Evolutionary conservation across 2,113 vertebrate species (phyloP).

Genomic region (Oreochromis tanganicae): DNA sequence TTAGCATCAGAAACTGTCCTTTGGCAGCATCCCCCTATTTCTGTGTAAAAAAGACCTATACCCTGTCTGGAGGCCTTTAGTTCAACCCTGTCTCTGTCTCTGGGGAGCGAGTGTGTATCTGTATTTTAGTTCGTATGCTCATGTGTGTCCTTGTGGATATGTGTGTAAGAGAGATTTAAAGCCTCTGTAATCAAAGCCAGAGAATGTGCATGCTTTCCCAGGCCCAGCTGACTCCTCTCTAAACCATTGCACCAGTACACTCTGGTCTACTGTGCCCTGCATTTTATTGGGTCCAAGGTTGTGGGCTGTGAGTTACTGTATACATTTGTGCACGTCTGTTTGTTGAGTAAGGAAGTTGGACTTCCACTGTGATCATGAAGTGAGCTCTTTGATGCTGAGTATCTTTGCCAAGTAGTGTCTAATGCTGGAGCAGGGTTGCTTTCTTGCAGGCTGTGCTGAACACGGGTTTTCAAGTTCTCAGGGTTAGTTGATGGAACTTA

Average conservation of each 20-base stretch:
- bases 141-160: not conserved
- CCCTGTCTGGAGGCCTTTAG: conserved; percentile 21
- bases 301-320: not conserved
- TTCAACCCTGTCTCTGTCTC: conserved; percentile 4
- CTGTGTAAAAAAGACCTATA: not conserved
- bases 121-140: not conserved
- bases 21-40: conserved; percentile 11
- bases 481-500: not conserved
- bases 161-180: conserved; percentile 47
- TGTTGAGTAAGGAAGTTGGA: not conserved
- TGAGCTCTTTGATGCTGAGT: not conserved
- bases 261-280: not conserved
- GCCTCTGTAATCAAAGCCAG: conserved; percentile 50
- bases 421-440: not conserved
- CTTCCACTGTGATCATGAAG: not conserved
- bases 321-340: not conserved
- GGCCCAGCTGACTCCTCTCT: conserved; percentile 60
- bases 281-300: not conserved
- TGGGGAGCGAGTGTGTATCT: conserved; percentile 20
- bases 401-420: not conserved
- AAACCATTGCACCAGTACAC: conserved; percentile 11
- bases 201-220: conserved; percentile 56
- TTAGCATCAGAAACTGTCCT: conserved; percentile 40
- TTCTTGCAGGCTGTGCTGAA: not conserved
- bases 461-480: not conserved